Evolutionary conservation across 1,140 invertebrate genomes (phyloP), one percentile per base, ranked within the genome.

Genomic region (Metaphire vulgaris): DNA sequence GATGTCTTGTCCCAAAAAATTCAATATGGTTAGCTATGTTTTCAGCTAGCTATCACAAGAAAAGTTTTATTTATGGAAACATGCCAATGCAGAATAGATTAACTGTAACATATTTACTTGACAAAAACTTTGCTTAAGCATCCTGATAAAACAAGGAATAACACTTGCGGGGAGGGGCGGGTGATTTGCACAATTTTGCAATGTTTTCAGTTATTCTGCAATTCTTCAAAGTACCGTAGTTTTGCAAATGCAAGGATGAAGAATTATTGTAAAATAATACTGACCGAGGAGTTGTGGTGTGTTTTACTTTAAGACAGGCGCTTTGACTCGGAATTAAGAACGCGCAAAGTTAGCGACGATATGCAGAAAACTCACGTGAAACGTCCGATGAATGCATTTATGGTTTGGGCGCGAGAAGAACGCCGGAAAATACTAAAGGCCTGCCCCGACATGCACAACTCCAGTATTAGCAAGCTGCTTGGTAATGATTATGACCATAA

Each of bases 401-500:
- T 88, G 87, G 86, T 88, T 6, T 88, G 85, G 85, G 84, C 84
- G 26, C 77, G 87, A 71, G 86, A 88, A 75, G 87, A 87, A 79
- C 75, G 87, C 64, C 76, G 86, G 32, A 86, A 87, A 79, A 88
- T 88, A 75, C 82, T 88, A 26, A 99, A 99, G 85, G 95, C 95
- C 0, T 99, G 96, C 86, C 97, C 97, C 0, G 97, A 99, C 83
- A 99, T 99, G 97, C 97, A 99, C 87, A 99, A 99, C 86, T 98
- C 96, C 0, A 99, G 99, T 88, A 99, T 99, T 88, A 98, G 95
- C 41, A 99, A 99, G 89, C 99, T 99, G 79, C 89, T 99, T 74
- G 97, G 92, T 93, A 86, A 86, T 88, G 88, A 93, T 79, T 97
- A 95, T 95, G 97, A 97, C n/a, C 21, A 66, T 28, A 2, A 1